A percentile compares a stretch with the other conserved stretches of the same genome.
Evolutionary conservation across 2,797 vertebrate genomes (phyloP).

Genomic region (Okamejei kenojei): DNA sequence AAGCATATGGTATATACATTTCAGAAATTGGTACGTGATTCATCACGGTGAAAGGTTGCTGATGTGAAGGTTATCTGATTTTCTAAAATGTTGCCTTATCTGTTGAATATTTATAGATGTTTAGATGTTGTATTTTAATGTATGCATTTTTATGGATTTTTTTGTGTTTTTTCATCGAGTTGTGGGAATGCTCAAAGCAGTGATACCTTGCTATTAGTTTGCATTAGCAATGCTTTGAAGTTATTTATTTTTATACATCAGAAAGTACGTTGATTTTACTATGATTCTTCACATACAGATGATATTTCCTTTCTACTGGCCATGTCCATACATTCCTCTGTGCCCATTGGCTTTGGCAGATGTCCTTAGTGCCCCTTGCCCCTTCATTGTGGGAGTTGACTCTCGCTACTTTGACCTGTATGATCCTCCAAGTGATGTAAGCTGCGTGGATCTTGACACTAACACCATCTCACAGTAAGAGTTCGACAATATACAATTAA

Average conservation of each 20-base stretch:
- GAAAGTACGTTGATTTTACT: conserved; percentile 40
- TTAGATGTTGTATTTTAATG: not conserved
- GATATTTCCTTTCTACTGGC: conserved; percentile 99
- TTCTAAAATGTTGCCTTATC: too few species aligned
- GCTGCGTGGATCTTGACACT: conserved; percentile 96
- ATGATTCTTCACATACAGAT: conserved; percentile 63
- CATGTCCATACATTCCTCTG: conserved; percentile 92
- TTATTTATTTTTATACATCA: not conserved
- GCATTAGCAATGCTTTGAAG: not conserved
- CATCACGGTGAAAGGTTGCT: too few species aligned
- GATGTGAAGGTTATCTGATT: too few species aligned
- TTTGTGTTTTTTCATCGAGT: not conserved
- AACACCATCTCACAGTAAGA: conserved; percentile 98
- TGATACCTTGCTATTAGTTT: not conserved
- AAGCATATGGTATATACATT: not conserved
- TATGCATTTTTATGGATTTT: too few species aligned
- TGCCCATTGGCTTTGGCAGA: conserved; percentile 92
- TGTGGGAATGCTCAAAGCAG: not conserved
- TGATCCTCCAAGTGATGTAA: conserved; percentile 89
- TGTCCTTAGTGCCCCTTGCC: conserved; percentile 90
- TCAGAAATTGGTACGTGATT: not conserved
- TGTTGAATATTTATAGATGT: not conserved
- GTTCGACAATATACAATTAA: conserved; percentile 44
- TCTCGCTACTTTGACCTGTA: conserved; percentile 97
- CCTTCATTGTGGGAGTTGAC: conserved; percentile 96